These are phyloP conservation scores for Urechis unicinctus DNA, from an alignment of 2,888 invertebrate species.

Conservation along the genomic window DNA sequence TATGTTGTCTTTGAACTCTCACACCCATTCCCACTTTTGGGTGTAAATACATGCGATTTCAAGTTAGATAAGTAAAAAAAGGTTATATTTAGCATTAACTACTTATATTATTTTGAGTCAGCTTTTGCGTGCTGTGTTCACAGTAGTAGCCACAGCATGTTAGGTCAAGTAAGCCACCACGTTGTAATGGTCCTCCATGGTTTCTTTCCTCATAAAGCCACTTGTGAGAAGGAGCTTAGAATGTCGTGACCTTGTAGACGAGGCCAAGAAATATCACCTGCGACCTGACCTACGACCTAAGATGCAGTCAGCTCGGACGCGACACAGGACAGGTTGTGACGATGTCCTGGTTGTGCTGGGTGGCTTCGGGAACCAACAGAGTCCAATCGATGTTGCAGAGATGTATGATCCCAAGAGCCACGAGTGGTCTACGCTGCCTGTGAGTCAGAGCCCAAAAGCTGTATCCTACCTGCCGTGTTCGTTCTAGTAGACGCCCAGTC, in stretches of 20 bases:
- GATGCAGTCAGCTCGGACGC: slow-evolving; percentile 37
- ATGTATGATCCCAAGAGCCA: slow-evolving; percentile 41
- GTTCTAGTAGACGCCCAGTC: no score
- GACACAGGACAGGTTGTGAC: slow-evolving; percentile 38
- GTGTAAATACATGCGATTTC: no score
- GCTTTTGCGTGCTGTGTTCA: neutral
- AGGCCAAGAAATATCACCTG: slow-evolving; percentile 45
- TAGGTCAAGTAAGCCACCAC: no score
- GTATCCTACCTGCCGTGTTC: no score
- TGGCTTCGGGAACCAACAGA: slow-evolving; percentile 47
- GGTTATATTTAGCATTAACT: no score
- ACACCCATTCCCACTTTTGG: no score
- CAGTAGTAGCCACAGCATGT: neutral
- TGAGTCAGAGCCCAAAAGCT: no score
- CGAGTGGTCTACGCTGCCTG: slow-evolving; percentile 39
- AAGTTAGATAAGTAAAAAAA: no score
- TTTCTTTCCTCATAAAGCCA: slow-evolving; percentile 23
- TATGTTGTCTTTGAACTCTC: no score
- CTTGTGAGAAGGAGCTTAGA: slow-evolving; percentile 36
- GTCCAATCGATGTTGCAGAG: slow-evolving; percentile 44
- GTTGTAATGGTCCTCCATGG: no score
- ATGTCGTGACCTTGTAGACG: slow-evolving; percentile 45
- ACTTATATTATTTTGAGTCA: no score
- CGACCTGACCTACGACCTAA: slow-evolving; percentile 42
- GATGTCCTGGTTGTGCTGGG: slow-evolving; percentile 42